Conservation (phyloP, 2,797 vertebrate genomes). For the Sebastes elongatus region DNA sequence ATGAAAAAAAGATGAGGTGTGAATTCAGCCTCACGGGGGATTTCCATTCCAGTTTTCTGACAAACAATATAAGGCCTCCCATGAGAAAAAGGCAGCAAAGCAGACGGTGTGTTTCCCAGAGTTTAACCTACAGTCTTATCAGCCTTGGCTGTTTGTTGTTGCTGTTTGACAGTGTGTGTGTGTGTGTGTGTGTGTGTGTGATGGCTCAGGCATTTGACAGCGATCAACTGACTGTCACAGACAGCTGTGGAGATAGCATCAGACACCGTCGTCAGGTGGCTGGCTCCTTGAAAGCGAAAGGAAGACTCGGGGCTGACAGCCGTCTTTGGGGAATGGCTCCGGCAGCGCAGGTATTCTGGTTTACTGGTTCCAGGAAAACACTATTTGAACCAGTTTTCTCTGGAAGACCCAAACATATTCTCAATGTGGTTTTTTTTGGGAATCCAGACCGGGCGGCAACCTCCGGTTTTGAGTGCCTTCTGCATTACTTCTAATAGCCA, state of each 20-base stretch:
- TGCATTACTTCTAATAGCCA: no score
- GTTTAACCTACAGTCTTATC: conserved; percentile 55
- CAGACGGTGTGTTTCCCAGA: conserved; percentile 28
- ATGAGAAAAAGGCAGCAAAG: conserved; percentile 33
- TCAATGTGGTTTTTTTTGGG: neutral
- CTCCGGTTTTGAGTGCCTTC: no score
- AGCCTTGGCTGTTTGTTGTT: conserved; percentile 41
- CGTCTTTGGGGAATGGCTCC: neutral
- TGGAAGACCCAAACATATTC: neutral
- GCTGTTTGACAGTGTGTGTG: conserved; percentile 16
- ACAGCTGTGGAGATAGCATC: conserved; percentile 63
- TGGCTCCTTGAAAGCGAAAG: conserved; percentile 30
- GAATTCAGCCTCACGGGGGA: conserved; percentile 35
- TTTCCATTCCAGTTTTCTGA: conserved; percentile 37
- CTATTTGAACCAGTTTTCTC: neutral
- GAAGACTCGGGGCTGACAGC: neutral
- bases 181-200: neutral
- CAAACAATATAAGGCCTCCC: conserved; percentile 36
- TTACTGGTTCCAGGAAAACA: conserved; percentile 1
- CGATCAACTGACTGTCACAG: conserved; percentile 48
- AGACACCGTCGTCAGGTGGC: conserved; percentile 37
- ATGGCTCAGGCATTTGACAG: conserved; percentile 38
- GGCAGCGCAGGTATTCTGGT: conserved; percentile 9
- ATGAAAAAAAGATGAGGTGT: conserved; percentile 30
- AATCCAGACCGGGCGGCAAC: neutral